A percentile compares a stretch with the other conserved stretches of the same genome.
Evolutionary conservation across 2,113 vertebrate species (phyloP).

Genomic region (Steatornis caripensis): DNA sequence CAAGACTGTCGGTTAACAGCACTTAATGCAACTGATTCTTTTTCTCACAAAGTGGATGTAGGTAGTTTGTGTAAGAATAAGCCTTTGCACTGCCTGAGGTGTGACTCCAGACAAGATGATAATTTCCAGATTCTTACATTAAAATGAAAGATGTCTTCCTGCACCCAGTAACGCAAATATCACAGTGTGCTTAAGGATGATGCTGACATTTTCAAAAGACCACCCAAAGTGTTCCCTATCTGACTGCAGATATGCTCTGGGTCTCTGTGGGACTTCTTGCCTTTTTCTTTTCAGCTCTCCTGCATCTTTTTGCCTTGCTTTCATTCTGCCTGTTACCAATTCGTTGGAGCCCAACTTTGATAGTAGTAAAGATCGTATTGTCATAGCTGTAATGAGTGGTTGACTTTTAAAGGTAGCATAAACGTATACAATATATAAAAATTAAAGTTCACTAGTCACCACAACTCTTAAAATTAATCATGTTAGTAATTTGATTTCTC

Average conservation of each 20-base stretch:
- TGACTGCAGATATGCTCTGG: slow-evolving; percentile 51
- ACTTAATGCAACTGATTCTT: neutral
- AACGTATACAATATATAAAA: slow-evolving; percentile 63
- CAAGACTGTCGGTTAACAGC: neutral
- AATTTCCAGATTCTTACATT: slow-evolving; percentile 15
- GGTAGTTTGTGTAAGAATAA: neutral
- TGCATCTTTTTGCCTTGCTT: slow-evolving; percentile 14
- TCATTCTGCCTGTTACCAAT: slow-evolving; percentile 61
- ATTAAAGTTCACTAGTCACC: slow-evolving; percentile 62
- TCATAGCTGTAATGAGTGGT: slow-evolving; percentile 65
- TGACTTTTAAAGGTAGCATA: slow-evolving; percentile 71
- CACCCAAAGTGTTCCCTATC: slow-evolving; percentile 63
- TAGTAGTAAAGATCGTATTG: slow-evolving; percentile 65
- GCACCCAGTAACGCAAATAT: slow-evolving; percentile 69
- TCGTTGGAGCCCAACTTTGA: slow-evolving; percentile 44
- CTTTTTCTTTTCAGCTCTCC: slow-evolving; percentile 12
- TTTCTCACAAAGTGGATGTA: neutral
- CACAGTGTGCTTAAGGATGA: slow-evolving; percentile 63
- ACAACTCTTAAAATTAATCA: slow-evolving; percentile 46
- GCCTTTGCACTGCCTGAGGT: neutral
- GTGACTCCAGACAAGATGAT: neutral
- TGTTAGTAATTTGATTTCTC: slow-evolving; percentile 63
- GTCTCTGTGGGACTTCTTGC: slow-evolving; percentile 30
- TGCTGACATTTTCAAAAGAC: slow-evolving; percentile 76
- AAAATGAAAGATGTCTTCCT: slow-evolving; percentile 30